Base-by-base conservation (phyloP, 2,797 vertebrate species). In the Rhinogobio ventralis region DNA sequence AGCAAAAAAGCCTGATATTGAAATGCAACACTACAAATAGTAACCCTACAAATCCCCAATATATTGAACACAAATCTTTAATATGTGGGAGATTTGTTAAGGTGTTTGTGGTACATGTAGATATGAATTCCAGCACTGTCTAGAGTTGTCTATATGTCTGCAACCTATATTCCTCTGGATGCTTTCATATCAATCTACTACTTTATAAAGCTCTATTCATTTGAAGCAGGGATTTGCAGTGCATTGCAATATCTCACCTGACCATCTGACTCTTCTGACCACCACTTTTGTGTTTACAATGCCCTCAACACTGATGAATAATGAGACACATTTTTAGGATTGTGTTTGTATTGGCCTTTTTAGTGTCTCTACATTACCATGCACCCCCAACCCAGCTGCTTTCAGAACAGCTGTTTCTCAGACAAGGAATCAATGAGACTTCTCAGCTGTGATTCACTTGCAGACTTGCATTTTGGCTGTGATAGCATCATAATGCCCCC, bases 331-430 rank as follows among this genome's bases (percentile, higher is more conserved):
- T 84, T 68, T 84, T 76, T 60, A 55, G 82, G 49, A 45, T 69
- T 69, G 73, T 77, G 64, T 84, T 84, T 77, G 82, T 75, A 68
- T 83, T 83, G 82, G 82, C 46, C 49, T 76, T 75, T 76, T 76
- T 68, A 42, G 82, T 83, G 74, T 84, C 82, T 76, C 62, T 62
- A 75, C 62, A 78, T 69, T 45, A 33, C 19, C 72, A 76, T 20
- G 46, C 45, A 53, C 28, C n/a, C 82, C 73, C 46, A 39, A 55
- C n/a, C 49, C 83, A 84, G 83, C 83, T 84, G 83, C 83, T 79
- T 78, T 72, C 42, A 19, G 75, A 79, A 64, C 83, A 84, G 83
- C 83, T 84, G 83, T 79, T 84, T 79, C 83, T 84, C 75, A 84
- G 76, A 84, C 83, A 78, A 28, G 42, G 82, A 84, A 84, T 64